Evolutionary conservation across 2,113 vertebrate species (phyloP), one percentile per base, ranked within the genome.

Genomic region (Uria aalge): DNA sequence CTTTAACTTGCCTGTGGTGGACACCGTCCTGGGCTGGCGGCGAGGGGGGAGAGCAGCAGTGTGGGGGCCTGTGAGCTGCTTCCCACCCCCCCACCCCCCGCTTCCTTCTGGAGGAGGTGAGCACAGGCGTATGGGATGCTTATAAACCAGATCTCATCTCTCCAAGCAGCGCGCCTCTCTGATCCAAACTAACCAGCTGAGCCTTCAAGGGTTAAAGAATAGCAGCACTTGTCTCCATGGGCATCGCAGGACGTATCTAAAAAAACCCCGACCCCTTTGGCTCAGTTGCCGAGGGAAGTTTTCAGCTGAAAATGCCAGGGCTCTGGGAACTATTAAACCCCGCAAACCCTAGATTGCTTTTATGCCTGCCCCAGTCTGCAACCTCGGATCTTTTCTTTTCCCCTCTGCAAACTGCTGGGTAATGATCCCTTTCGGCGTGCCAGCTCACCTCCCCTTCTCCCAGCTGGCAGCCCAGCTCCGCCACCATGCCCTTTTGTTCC

Each of bases 141-240:
- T 80, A 41, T 30, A 79, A 96, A n/a, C 41, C 43, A 59, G 59
- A 93, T 71, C 20, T 18, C 86, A 59, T 95, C 94, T 94, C 94
- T 96, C 94, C 77, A 76, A 76, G 82, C 95, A 88, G 90, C 10
- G 0, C 88, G 64, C 78, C 69, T 97, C 89, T 85, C 89, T 11
- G 56, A 92, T 97, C 94, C 66, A 55, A 94, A 85, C 62, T 40
- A 90, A 96, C 85, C 94, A 95, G 57, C 95, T 91, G 94, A 96
- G 89, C 95, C 92, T 97, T 83, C 94, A 97, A 75, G 96, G 95
- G 97, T 98, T 98, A 98, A 96, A 91, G 73, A 94, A 96, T 56
- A 97, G 95, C 93, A 95, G 92, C 82, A 74, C n/a, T 96, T 95
- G 96, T 95, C 95, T 97, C 94, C 94, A 93, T 57, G 96, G 96